phyloP scores from a whole-genome alignment of 2,888 invertebrate genomes.

The Parnassius smintheus region DNA sequence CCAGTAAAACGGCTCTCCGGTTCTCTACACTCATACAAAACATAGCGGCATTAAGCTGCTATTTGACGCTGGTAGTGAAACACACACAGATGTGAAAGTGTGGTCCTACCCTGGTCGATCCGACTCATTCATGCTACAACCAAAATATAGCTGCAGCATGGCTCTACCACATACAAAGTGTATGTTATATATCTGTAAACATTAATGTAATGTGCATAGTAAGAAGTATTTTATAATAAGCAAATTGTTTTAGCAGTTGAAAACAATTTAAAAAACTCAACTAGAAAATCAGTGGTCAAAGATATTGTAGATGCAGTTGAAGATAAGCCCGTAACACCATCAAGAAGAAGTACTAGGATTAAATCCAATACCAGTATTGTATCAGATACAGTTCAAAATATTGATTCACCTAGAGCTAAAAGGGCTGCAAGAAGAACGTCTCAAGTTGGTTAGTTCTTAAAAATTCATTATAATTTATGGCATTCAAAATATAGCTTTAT shows the following conservation, averaged over 20 bases:
- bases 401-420: conserved; percentile 67
- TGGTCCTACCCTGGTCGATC: no score
- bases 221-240: no score
- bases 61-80: no score
- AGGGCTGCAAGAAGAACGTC: conserved; percentile 64
- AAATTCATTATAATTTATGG: not conserved
- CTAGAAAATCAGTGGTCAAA: conserved; percentile 47
- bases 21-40: no score
- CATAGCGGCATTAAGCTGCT: no score
- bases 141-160: no score
- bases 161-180: no score
- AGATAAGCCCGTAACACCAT: conserved; percentile 53
- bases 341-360: conserved; percentile 60
- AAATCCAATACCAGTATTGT: conserved; percentile 52
- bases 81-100: no score
- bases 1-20: no score
- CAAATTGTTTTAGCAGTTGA: conserved; percentile 40
- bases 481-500: not conserved
- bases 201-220: no score
- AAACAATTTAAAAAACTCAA: conserved; percentile 44
- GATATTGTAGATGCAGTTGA: conserved; percentile 49
- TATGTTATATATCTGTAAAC: no score
- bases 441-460: conserved; percentile 51
- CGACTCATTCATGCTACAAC: no score
- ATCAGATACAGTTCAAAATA: conserved; percentile 47